These are phyloP conservation scores for Drosophila tsacasi DNA, from an alignment of 1,140 invertebrate species.

Conservation along the genomic window DNA sequence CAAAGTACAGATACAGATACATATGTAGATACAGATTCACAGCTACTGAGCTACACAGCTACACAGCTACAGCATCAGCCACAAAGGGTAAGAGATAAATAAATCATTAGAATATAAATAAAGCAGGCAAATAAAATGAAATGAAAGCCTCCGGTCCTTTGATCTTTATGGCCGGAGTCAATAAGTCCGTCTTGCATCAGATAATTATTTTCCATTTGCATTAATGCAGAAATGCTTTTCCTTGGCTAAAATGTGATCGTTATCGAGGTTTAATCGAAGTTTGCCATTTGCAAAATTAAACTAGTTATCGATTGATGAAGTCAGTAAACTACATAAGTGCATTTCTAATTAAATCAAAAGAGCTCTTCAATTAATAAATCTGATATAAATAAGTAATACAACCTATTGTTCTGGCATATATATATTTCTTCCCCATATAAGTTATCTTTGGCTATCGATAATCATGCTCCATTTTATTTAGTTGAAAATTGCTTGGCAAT, in stretches of 20 bases:
- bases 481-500: neutral
- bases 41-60: neutral
- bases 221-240: constrained; percentile 23
- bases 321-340: neutral
- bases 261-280: constrained; percentile 6
- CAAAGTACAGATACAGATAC: constrained; percentile 4
- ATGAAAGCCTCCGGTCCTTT: constrained; percentile 36
- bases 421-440: too few relatives aligned
- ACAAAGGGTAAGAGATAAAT: constrained; percentile 55
- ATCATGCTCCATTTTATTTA: neutral
- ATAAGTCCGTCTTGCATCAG: constrained; percentile 20
- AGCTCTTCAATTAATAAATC: neutral
- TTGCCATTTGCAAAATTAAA: constrained; percentile 29
- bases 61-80: constrained; percentile 11
- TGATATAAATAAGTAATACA: neutral
- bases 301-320: neutral
- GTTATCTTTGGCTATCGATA: neutral
- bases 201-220: constrained; percentile 47
- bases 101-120: constrained; percentile 67
- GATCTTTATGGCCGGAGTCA: constrained; percentile 17
- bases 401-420: neutral
- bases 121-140: constrained; percentile 55
- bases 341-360: neutral
- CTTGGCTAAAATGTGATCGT: constrained; percentile 4
- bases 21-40: neutral